phyloP scores from a whole-genome alignment of 2,113 vertebrate species.

The Labrus mixtus region DNA sequence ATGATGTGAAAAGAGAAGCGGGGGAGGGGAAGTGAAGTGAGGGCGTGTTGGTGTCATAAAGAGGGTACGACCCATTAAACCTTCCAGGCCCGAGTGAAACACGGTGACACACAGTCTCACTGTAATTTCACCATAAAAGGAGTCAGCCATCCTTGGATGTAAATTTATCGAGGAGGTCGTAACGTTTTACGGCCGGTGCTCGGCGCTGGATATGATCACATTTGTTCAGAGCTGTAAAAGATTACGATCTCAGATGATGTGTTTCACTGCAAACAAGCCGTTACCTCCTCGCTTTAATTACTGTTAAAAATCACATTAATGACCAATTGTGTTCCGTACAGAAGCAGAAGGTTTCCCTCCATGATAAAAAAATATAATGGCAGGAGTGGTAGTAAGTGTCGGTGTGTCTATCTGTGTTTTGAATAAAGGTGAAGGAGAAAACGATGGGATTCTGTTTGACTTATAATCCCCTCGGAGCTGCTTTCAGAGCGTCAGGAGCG shows the following conservation, averaged over 20 bases:
- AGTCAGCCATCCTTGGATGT: slow-evolving; percentile 38
- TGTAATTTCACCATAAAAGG: slow-evolving; percentile 59
- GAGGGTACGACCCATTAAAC: slow-evolving; percentile 47
- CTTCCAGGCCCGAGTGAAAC: slow-evolving; percentile 34
- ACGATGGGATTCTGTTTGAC: slow-evolving; percentile 42
- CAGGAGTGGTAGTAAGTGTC: background rate
- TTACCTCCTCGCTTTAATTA: slow-evolving; percentile 63
- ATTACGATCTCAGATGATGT: slow-evolving; percentile 52
- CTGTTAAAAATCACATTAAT: slow-evolving; percentile 38
- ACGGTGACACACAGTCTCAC: slow-evolving; percentile 25
- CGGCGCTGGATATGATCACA: slow-evolving; percentile 55
- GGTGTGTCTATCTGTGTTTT: slow-evolving; percentile 9
- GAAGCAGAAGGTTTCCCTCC: slow-evolving; percentile 39
- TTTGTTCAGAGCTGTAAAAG: slow-evolving; percentile 48
- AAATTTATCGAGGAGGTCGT: slow-evolving; percentile 64
- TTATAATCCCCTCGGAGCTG: slow-evolving; percentile 51
- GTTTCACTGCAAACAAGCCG: slow-evolving; percentile 30
- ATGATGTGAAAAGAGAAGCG: background rate
- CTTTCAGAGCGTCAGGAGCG: slow-evolving; percentile 35
- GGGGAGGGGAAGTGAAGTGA: background rate
- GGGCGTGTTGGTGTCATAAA: slow-evolving; percentile 17
- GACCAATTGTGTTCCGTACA: slow-evolving; percentile 30
- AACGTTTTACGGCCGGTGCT: slow-evolving; percentile 64
- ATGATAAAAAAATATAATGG: background rate
- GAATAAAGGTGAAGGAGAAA: slow-evolving; percentile 24